Evolutionary conservation across 2,888 invertebrate genomes (phyloP), one percentile per base, ranked within the genome.

Genomic region (Polymixis flavicincta): DNA sequence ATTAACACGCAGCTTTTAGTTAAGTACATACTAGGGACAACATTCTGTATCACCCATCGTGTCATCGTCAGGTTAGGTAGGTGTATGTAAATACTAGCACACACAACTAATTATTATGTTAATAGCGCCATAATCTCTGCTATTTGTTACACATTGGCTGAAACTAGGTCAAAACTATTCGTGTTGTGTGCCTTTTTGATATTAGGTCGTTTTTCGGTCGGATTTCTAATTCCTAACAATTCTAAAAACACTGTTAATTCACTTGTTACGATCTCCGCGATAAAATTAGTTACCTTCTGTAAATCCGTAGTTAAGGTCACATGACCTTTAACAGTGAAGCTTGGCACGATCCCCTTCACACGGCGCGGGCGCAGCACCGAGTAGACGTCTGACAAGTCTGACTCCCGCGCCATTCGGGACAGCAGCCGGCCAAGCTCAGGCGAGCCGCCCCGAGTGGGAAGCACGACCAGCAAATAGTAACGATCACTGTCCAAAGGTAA

Each of bases 401-500:
- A 97, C 70, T 96, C 97, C 32, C 96, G 89, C 69, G 97, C 97
- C 90, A 98, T 96, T 60, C 98, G 97, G 50, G 97, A 96, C 28
- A 98, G 96, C 74, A 98, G 94, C 45, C 97, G 95, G 68, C 97
- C 97, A 71, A 98, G 95, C 84, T 97, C 97, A 57, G 97, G 97
- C 54, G 96, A 93, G 59, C 97, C 97, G 64, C 97, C 96, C 70
- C 97, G 97, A 73, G 97, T 95, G 2, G 98, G 98, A 82, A 98
- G 94, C 69, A 98, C 92, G 64, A 98, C 97, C 71, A 98, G 95
- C 60, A 98, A 96, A 90, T 98, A 98, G 91, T 98, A 98, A 74
- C 98, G 97, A 0, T 97, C 97, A 85, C 98, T 98, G 91, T 98
- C 98, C 71, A 98, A 92, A 19, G 98, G 98, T 89, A 98, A 97